Evolutionary conservation across 2,888 invertebrate species (phyloP), one percentile per base, ranked within the genome.

Genomic region (Proisotoma minuta): DNA sequence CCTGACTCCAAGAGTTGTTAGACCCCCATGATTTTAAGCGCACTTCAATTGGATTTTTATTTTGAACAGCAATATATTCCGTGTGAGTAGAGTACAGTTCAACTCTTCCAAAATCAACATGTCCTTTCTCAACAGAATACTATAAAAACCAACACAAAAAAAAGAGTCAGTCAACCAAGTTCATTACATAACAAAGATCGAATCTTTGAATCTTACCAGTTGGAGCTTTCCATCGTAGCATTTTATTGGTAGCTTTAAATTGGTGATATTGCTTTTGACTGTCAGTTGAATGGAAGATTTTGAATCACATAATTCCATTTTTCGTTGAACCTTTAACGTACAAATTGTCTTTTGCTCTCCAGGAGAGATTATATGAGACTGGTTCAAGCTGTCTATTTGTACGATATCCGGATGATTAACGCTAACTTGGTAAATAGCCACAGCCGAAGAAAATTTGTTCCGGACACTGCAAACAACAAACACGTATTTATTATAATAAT

Each of bases 1-100:
- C 79, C 51, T 80, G 79, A 2, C 83, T 82, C 67, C 82, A 81
- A 4, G 83, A 82, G 75, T 84, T 79, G 70, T 85, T 84, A 3
- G 83, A 82, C 49, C 82, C 82, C 79, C 85, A 82, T 34, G 81
- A 81, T 67, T 81, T 82, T 67, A 87, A 75, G 62, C 82, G 81
- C 72, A 90, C 83, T 73, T 84, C 82, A 28, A 89, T 84, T 12
- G 89, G 89, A 78, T 90, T 90, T 68, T 84, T 82, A 78, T 91
- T 91, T 71, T 85, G 80, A 34, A 90, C 77, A 28, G 87, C 83
- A 77, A 89, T 86, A 74, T 84, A 79, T 73, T 89, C 85, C 72
- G 85, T 85, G 75, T 87, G 85, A 73, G 84, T 83, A 58, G 82
- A 80, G 54, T 84, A 83, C 75, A 84, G 81, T 71, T 85, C 83